Percentiles rank a stretch among this genome's conserved stretches.
These are phyloP conservation scores for Gymnorhina tibicen DNA, from an alignment of 2,113 vertebrate species.

Conservation along the genomic window DNA sequence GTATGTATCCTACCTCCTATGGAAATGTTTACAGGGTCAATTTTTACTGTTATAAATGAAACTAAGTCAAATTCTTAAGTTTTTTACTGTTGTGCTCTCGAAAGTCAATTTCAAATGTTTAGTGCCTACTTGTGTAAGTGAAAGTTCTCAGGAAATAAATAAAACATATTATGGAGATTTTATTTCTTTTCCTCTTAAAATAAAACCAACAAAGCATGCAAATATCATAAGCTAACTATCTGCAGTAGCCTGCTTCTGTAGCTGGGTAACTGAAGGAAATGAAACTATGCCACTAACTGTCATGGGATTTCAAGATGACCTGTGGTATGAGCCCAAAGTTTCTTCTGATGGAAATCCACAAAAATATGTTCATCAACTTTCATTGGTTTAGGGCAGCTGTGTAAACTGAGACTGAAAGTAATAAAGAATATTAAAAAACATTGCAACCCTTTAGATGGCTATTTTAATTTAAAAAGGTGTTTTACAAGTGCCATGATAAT, in stretches of 20 bases:
- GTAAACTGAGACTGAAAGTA: background rate
- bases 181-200: background rate
- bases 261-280: background rate
- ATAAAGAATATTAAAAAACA: background rate
- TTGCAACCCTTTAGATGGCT: background rate
- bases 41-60: constrained; percentile 61
- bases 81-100: constrained; percentile 56
- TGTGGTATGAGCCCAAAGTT: background rate
- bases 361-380: background rate
- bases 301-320: background rate
- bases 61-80: constrained; percentile 39
- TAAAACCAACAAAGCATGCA: background rate
- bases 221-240: background rate
- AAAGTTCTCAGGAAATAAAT: constrained; percentile 53
- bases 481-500: background rate
- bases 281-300: background rate
- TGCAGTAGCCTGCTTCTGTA: background rate
- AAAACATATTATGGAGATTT: background rate
- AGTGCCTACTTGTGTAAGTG: constrained; percentile 29
- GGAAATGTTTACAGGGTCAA: constrained; percentile 81
- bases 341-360: background rate
- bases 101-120: constrained; percentile 44
- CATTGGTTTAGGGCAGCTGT: background rate
- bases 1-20: constrained; percentile 78
- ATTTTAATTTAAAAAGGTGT: background rate